Percentiles rank a stretch among this genome's conserved stretches.
phyloP scores from a whole-genome alignment of 35 echinoderm and acorn worm genomes.

The Heliocidaris tuberculata region DNA sequence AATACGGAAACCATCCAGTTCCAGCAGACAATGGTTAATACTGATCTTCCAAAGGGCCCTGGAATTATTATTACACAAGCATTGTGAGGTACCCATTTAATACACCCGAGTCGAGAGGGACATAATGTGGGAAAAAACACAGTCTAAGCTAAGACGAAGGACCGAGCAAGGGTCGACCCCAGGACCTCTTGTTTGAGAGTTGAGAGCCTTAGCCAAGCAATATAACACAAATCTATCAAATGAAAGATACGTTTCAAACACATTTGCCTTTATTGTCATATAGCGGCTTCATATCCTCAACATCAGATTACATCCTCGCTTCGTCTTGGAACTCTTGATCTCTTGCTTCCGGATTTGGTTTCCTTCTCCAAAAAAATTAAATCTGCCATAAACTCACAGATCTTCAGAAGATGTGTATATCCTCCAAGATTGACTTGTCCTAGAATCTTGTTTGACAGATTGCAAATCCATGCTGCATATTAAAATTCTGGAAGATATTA shows the following conservation, averaged over 20 bases:
- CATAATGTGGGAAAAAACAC: too few species aligned
- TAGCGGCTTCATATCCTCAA: not conserved
- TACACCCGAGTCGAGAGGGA: too few species aligned
- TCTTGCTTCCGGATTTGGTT: not conserved
- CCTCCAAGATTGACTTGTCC: not conserved
- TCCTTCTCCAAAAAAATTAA: not conserved
- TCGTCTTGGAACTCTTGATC: not conserved
- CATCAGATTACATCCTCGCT: constrained; percentile 9
- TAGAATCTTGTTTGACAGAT: not conserved
- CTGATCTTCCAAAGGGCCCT: too few species aligned
- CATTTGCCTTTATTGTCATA: not conserved
- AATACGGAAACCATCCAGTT: too few species aligned
- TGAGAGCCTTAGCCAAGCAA: too few species aligned
- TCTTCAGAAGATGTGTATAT: not conserved
- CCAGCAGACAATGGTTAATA: too few species aligned
- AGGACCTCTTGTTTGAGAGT: too few species aligned
- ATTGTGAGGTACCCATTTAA: too few species aligned
- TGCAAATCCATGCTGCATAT: not conserved
- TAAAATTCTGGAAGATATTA: not conserved
- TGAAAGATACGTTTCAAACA: not conserved
- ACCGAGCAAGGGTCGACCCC: too few species aligned
- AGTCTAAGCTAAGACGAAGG: too few species aligned
- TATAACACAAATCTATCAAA: too few species aligned
- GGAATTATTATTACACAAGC: too few species aligned
- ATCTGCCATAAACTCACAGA: not conserved